Percentiles rank a stretch among this genome's conserved stretches.
phyloP scores from a whole-genome alignment of 2,113 vertebrate genomes.

The Odobenus rosmarus region DNA sequence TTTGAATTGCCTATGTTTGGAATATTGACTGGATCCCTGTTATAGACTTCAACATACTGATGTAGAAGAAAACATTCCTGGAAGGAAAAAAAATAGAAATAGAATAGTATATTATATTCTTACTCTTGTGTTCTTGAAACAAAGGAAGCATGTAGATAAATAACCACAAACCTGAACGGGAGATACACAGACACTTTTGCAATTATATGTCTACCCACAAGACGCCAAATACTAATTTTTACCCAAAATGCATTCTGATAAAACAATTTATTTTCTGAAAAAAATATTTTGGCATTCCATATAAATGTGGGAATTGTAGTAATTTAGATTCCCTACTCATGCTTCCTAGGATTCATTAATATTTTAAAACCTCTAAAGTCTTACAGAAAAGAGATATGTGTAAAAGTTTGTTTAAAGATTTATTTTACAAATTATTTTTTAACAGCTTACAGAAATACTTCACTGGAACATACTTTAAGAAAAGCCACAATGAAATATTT shows the following conservation, averaged over 20 bases:
- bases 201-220: neutral
- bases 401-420: neutral
- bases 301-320: neutral
- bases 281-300: neutral
- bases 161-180: neutral
- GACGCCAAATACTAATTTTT: neutral
- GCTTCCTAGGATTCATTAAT: neutral
- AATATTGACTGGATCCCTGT: neutral
- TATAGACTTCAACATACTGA: neutral
- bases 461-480: neutral
- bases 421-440: slow-evolving; percentile 28
- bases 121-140: neutral
- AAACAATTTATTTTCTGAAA: neutral
- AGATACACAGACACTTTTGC: neutral
- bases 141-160: neutral
- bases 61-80: neutral
- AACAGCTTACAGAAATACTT: neutral
- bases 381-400: neutral
- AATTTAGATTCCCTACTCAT: neutral
- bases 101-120: neutral
- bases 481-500: neutral
- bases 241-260: neutral
- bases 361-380: neutral
- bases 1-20: neutral
- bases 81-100: neutral